These are phyloP conservation scores for Bombyx mandarina DNA, from an alignment of 1,140 invertebrate genomes.

Conservation along the genomic window DNA sequence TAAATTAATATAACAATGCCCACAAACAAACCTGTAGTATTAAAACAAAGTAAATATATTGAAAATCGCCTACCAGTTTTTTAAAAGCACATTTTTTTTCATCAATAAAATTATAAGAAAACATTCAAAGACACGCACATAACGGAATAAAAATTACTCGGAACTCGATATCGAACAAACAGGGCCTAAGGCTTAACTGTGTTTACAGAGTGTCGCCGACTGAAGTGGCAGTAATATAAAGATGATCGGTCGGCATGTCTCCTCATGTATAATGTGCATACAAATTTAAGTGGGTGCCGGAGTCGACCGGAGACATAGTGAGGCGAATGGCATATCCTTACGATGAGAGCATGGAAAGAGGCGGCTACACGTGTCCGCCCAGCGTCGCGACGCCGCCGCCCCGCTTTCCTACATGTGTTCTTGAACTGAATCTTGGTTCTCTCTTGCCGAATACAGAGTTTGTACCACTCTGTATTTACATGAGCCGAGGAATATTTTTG, in stretches of 20 bases:
- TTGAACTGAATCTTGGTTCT: constrained; percentile 38
- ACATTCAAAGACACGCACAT: too few relatives aligned
- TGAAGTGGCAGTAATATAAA: constrained; percentile 48
- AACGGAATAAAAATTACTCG: too few relatives aligned
- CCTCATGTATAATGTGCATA: constrained; percentile 66
- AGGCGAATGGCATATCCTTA: constrained; percentile 29
- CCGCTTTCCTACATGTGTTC: constrained; percentile 37
- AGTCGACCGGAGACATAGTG: constrained; percentile 17
- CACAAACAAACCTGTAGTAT: too few relatives aligned
- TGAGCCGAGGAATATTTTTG: constrained; percentile 43
- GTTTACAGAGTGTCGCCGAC: constrained; percentile 37
- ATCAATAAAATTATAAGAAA: too few relatives aligned
- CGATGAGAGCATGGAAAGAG: constrained; percentile 29
- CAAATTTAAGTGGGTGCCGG: constrained; percentile 50
- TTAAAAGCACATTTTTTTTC: too few relatives aligned
- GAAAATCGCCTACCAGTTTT: too few relatives aligned
- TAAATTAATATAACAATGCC: too few relatives aligned
- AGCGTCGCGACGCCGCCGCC: constrained; percentile 29
- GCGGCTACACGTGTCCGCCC: constrained; percentile 48
- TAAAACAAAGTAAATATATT: too few relatives aligned
- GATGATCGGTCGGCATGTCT: constrained; percentile 52
- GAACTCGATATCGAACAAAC: constrained; percentile 16
- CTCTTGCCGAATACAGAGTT: constrained; percentile 38
- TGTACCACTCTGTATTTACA: constrained; percentile 57
- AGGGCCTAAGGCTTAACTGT: constrained; percentile 24